Evolutionary conservation across 2,113 vertebrate genomes (phyloP).

Genomic region (Junco hyemalis): DNA sequence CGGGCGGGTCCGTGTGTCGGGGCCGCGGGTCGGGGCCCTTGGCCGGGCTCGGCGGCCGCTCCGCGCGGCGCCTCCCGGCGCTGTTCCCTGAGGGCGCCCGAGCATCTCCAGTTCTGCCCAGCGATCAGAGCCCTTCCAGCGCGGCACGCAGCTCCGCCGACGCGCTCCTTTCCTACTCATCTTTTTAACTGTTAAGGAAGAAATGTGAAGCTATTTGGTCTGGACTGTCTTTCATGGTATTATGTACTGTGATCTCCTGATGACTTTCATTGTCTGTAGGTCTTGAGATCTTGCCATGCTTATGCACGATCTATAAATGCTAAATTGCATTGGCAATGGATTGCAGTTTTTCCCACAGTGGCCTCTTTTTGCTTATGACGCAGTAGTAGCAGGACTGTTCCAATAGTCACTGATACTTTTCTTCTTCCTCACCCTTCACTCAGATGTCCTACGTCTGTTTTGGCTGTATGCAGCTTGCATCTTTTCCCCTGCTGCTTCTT

Average conservation of each 20-base stretch:
- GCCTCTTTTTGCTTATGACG: background rate
- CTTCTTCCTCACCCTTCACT: background rate
- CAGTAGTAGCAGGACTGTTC: background rate
- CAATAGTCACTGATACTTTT: background rate
- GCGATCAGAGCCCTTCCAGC: background rate
- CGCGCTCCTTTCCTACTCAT: background rate
- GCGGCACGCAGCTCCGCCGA: background rate
- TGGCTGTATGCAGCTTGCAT: background rate
- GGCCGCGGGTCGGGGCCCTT: accelerated
- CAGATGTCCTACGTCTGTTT: background rate
- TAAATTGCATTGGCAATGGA: background rate
- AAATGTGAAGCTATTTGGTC: background rate
- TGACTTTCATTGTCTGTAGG: background rate
- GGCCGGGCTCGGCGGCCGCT: accelerated
- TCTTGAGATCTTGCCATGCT: background rate
- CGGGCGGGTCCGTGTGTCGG: background rate
- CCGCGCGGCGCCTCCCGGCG: accelerated
- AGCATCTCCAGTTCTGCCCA: background rate
- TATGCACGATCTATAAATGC: background rate
- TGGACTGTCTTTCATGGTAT: background rate
- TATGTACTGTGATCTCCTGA: background rate
- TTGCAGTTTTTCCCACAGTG: background rate
- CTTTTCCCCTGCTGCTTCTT: background rate
- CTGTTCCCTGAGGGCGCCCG: accelerated
- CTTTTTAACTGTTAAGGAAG: background rate